These are phyloP conservation scores for Paguma larvata DNA, from an alignment of 2,797 vertebrate genomes.

Conservation along the genomic window DNA sequence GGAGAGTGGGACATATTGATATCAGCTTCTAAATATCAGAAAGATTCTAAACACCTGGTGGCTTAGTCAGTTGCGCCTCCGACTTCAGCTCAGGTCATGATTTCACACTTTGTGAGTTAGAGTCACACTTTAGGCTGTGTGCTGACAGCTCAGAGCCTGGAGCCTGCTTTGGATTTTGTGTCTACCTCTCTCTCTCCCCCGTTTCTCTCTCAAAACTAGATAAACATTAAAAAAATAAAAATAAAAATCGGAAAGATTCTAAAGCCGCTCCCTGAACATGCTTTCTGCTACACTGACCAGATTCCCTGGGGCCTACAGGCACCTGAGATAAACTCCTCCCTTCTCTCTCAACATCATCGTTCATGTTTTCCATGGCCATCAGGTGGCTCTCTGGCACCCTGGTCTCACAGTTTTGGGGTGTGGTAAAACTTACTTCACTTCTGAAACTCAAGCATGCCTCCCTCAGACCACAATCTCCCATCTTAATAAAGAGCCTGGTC, in stretches of 20 bases:
- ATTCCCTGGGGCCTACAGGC: not conserved
- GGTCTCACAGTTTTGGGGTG: not conserved
- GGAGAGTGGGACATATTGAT: not conserved
- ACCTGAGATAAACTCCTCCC: not conserved
- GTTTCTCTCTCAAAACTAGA: too few species aligned
- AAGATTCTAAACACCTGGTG: not conserved
- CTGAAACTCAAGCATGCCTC: not conserved
- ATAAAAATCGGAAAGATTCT: not conserved
- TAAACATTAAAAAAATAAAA: too few species aligned
- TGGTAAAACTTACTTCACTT: not conserved
- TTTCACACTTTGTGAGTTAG: too few species aligned
- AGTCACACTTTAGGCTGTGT: too few species aligned
- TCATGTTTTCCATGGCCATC: not conserved
- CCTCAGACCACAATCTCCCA: not conserved
- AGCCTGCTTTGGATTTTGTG: too few species aligned
- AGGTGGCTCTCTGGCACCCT: not conserved
- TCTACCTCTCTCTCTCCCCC: too few species aligned
- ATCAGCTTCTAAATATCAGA: not conserved
- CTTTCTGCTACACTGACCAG: not conserved
- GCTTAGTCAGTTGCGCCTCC: too few species aligned
- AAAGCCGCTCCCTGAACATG: not conserved
- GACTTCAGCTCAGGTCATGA: too few species aligned
- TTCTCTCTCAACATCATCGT: not conserved
- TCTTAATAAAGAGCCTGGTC: not conserved
- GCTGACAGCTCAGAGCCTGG: too few species aligned